phyloP scores from a whole-genome alignment of 37 sponge, comb jelly and placozoan genomes.

The Mnemiopsis leidyi region DNA sequence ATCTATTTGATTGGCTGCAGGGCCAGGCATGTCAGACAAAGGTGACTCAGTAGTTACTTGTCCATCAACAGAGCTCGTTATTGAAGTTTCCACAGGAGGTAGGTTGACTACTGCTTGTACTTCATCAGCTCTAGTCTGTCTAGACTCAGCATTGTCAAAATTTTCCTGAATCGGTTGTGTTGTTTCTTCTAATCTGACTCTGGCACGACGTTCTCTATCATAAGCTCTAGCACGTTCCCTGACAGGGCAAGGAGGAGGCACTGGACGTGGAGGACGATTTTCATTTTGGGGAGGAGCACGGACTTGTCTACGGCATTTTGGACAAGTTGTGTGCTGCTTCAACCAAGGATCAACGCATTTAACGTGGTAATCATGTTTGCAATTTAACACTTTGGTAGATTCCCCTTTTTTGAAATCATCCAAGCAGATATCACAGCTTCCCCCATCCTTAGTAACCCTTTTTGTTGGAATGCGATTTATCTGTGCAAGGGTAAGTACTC shows the following conservation, averaged over 20 bases:
- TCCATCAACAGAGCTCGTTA: too few species aligned
- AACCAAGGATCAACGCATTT: constrained; percentile 61
- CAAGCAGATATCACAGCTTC: constrained; percentile 50
- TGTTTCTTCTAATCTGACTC: not conserved
- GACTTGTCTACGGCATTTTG: constrained; percentile 50
- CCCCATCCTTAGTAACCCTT: not conserved
- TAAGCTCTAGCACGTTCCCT: constrained; percentile 53
- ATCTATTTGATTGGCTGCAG: too few species aligned
- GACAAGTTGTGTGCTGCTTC: constrained; percentile 26
- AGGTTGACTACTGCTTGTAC: not conserved
- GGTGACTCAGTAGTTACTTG: too few species aligned
- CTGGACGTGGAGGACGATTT: not conserved
- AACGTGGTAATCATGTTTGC: constrained; percentile 51
- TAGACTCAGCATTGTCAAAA: not conserved
- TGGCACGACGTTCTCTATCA: constrained; percentile 22
- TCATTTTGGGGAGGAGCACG: constrained; percentile 20
- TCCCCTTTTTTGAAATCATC: constrained; percentile 62
- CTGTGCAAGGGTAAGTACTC: constrained; percentile 14
- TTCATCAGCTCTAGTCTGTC: not conserved
- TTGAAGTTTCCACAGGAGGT: not conserved
- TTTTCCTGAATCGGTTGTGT: not conserved
- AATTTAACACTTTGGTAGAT: constrained; percentile 17
- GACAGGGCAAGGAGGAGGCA: constrained; percentile 45
- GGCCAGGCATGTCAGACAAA: too few species aligned
- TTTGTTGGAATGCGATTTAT: constrained; percentile 43